These are phyloP conservation scores for Drosophila nebulosa DNA, from an alignment of 1,140 invertebrate genomes.

Conservation along the genomic window DNA sequence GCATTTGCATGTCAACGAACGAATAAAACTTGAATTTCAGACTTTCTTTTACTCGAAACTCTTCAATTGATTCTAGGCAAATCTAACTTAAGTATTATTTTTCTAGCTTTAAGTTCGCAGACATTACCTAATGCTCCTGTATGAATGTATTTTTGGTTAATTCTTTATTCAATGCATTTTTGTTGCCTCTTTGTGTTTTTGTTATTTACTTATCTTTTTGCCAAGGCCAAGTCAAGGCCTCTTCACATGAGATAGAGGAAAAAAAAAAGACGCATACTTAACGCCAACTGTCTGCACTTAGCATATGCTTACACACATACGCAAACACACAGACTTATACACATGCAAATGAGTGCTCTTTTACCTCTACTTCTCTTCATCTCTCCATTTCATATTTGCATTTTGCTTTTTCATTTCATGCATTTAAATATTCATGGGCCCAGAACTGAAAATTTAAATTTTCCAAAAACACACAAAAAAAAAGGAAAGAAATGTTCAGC, in stretches of 20 bases:
- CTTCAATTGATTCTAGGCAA: too few species aligned
- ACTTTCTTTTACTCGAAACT: too few species aligned
- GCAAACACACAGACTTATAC: conserved; percentile 14
- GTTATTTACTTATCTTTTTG: not conserved
- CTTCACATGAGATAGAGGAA: not conserved
- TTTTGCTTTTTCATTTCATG: conserved; percentile 48
- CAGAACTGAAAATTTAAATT: conserved; percentile 44
- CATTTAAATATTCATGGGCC: conserved; percentile 47
- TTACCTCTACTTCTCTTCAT: not conserved
- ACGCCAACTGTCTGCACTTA: conserved; percentile 34
- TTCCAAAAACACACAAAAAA: not conserved
- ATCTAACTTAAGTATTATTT: too few species aligned
- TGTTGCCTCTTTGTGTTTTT: not conserved
- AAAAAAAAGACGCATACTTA: conserved; percentile 34
- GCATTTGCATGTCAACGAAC: too few species aligned
- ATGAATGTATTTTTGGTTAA: not conserved
- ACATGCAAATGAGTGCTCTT: conserved; percentile 25
- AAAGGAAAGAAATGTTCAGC: conserved; percentile 8
- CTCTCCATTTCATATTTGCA: conserved; percentile 33
- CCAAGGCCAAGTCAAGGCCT: conserved; percentile 24
- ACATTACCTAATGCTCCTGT: not conserved
- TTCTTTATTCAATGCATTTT: not conserved
- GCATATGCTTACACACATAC: conserved; percentile 12
- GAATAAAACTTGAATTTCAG: too few species aligned
- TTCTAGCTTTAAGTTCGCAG: too few species aligned